A percentile compares a stretch with the other conserved stretches of the same genome.
Conservation (phyloP, 2,888 invertebrate species). For the Vannuccia rotundouncinata region DNA sequence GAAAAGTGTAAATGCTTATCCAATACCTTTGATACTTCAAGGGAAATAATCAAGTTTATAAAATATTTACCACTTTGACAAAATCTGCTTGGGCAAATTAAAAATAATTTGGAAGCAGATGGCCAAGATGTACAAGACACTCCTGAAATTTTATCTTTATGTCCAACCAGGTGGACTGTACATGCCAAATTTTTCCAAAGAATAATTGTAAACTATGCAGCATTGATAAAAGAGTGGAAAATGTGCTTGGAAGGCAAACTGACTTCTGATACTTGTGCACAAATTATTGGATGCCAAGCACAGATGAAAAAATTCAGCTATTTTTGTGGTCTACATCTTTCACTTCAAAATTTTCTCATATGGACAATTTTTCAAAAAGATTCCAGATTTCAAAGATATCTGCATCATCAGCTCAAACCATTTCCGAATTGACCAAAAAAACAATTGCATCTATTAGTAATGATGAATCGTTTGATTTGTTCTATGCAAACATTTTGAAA, state of each 20-base stretch:
- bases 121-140: slow-evolving; percentile 19
- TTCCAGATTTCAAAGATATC: not conserved
- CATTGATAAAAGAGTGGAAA: slow-evolving; percentile 25
- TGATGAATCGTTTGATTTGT: slow-evolving; percentile 26
- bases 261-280: slow-evolving; percentile 8
- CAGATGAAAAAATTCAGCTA: slow-evolving; percentile 25
- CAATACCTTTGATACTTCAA: slow-evolving; percentile 29
- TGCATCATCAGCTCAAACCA: slow-evolving; percentile 20
- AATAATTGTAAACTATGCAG: slow-evolving; percentile 26
- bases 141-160: slow-evolving; percentile 4
- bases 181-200: slow-evolving; percentile 13
- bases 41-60: slow-evolving; percentile 16
- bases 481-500: slow-evolving; percentile 20
- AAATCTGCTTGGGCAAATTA: slow-evolving; percentile 22
- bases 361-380: not conserved
- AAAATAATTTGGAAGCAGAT: slow-evolving; percentile 16
- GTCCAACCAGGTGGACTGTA: slow-evolving; percentile 33
- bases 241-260: slow-evolving; percentile 14
- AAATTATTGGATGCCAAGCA: slow-evolving; percentile 29
- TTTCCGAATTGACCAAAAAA: slow-evolving; percentile 15
- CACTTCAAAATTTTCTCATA: slow-evolving; percentile 15
- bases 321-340: slow-evolving; percentile 24
- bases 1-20: slow-evolving; percentile 29
- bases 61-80: slow-evolving; percentile 25
- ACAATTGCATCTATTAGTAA: slow-evolving; percentile 13